Base-by-base conservation (phyloP, 2,888 invertebrate genomes). In the Limnephilus lunatus region DNA sequence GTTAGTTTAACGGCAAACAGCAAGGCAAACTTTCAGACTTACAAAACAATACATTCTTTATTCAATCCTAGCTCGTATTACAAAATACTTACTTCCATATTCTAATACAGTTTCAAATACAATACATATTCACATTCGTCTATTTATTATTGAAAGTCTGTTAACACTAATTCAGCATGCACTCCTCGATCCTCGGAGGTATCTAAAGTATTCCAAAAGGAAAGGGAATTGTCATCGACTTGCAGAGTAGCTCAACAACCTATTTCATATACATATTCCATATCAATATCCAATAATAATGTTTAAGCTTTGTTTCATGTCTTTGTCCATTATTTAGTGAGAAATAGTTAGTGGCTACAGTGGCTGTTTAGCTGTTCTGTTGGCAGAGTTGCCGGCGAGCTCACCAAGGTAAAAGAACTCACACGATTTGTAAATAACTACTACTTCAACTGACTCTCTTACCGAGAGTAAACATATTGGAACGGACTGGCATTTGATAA, bases 21-120 rank as follows among this genome's bases (percentile, higher is more conserved):
- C 90, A 92, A 92, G 92, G 92, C 92, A 90, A 81, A 92, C 89
- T 92, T 85, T 92, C 92, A 92, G 92, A 92, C 90, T 92, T 90
- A 89, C 90, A 89, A 92, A 92, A 83, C n/a, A 85, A 90, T 90
- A 90, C 85, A 92, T 88, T 88, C 53, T 53, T 68, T 80, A 53
- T 90, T 68, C 80, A 90, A 85, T 15, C 44, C 44, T 86, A 44
- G 44, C 19, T 53, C 44, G 44, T 31, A 86, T 86, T 86, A 86
- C 44, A 31, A 35, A 80, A 89, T 68, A 89, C 89, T 35, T 89
- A 53, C 80, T 68, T 89, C n/a, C 31, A 89, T 80, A 53, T 35
- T 80, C 89, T 89, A 89, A 80, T 89, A 89, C 81, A 89, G 68
- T 89, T 44, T 80, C 53, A 80, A 53, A 68, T 89, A 88, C 53